A percentile compares a stretch with the other conserved stretches of the same genome.
Evolutionary conservation across 64 coral and sea anemone species (phyloP).

Genomic region (Pocillopora damicornis): DNA sequence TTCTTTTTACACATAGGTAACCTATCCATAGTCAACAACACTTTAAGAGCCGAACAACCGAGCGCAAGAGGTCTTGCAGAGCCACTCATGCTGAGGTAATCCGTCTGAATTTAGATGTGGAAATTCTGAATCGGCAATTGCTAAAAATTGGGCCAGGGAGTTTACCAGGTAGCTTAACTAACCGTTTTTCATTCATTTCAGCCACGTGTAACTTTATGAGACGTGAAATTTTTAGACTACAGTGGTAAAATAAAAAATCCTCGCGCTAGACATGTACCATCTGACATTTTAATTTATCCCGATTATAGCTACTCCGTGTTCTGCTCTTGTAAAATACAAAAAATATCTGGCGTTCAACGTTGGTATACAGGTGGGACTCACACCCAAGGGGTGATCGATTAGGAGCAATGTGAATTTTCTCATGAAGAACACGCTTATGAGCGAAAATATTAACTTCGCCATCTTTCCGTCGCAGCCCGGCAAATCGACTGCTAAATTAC

Average conservation of each 20-base stretch:
- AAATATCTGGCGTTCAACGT: not conserved
- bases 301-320: not conserved
- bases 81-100: not conserved
- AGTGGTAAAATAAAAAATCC: not conserved
- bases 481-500: too few relatives aligned
- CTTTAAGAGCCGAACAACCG: not conserved
- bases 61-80: not conserved
- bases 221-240: not conserved
- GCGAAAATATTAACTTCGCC: not conserved
- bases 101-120: not conserved
- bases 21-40: not conserved
- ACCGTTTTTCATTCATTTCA: not conserved
- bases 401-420: not conserved
- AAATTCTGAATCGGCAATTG: not conserved
- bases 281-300: not conserved
- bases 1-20: not conserved
- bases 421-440: conserved; percentile 3
- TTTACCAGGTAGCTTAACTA: not conserved
- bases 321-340: not conserved
- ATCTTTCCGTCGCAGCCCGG: not conserved
- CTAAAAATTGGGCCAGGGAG: not conserved
- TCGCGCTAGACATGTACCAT: not conserved
- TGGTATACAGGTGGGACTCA: not conserved
- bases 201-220: not conserved
- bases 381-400: not conserved